Conservation (phyloP, 92 coral and sea anemone species). For the Blastomussa wellsi region DNA sequence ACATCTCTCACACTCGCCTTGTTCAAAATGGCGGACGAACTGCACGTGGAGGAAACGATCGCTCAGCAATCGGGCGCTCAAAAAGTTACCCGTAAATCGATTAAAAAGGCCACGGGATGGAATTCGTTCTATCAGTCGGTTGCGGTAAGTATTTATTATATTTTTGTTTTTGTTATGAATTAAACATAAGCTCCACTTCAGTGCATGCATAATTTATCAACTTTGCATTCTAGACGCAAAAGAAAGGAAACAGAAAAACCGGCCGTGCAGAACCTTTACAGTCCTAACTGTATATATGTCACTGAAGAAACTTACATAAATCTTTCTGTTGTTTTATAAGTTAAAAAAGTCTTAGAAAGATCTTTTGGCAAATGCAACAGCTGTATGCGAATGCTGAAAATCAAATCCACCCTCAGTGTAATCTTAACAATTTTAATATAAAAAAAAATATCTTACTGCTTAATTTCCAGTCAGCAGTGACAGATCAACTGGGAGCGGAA, state of each 20-base stretch:
- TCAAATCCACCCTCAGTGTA: conserved; percentile 12
- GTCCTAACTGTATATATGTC: neutral
- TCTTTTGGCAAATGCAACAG: neutral
- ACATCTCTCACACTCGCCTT: too few species aligned
- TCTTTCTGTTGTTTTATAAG: conserved; percentile 4
- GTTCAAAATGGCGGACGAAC: conserved; percentile 1
- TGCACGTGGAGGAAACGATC: conserved; percentile 1
- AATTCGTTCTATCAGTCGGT: conserved; percentile 22
- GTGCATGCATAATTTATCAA: conserved; percentile 15
- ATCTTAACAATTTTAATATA: neutral
- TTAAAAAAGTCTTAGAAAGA: too few species aligned
- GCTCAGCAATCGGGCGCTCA: neutral
- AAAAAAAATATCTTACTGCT: conserved; percentile 4
- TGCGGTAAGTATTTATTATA: conserved; percentile 20
- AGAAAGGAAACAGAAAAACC: neutral
- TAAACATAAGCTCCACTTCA: too few species aligned
- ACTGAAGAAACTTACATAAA: conserved; percentile 2
- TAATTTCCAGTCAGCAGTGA: neutral
- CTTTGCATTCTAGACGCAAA: conserved; percentile 1
- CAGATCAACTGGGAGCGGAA: neutral
- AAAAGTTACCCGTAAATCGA: neutral
- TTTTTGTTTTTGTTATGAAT: conserved; percentile 10
- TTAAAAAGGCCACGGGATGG: neutral
- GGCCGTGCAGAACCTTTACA: conserved; percentile 3
- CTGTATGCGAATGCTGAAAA: conserved; percentile 15